Evolutionary conservation across 2,113 vertebrate species (phyloP).

Genomic region (Chlorodrepanis virens): DNA sequence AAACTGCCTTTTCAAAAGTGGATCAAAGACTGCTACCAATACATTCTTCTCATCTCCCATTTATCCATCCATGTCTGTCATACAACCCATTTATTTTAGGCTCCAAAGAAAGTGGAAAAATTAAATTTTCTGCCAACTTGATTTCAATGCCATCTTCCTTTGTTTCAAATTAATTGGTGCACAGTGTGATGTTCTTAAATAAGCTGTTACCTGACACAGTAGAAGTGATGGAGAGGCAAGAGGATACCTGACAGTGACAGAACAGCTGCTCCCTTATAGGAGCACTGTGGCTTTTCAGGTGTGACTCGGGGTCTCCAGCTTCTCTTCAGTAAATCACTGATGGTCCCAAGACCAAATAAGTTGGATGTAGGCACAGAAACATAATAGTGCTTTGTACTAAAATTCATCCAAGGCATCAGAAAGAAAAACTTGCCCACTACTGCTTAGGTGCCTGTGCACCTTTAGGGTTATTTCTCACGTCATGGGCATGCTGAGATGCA

Average conservation of each 20-base stretch:
- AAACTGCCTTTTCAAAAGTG: constrained; percentile 13
- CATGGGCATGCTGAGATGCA: background rate
- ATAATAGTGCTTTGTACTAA: background rate
- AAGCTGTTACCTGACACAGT: background rate
- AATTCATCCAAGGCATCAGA: background rate
- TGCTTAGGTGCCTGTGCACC: background rate
- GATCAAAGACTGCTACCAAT: background rate
- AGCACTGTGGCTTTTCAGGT: background rate
- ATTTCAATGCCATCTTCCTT: background rate
- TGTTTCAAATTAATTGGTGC: background rate
- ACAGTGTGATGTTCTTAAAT: background rate
- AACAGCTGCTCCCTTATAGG: background rate
- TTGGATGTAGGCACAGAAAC: background rate
- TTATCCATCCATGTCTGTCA: background rate
- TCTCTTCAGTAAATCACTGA: background rate
- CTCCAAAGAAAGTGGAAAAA: background rate
- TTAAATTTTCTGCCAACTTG: background rate
- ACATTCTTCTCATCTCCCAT: background rate
- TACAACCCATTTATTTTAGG: background rate
- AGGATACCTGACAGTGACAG: background rate
- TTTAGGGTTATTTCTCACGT: background rate
- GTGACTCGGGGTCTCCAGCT: background rate
- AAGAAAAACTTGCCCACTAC: background rate
- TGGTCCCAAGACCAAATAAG: background rate
- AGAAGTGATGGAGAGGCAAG: background rate